phyloP scores from a whole-genome alignment of 2,797 vertebrate species.

The Dromococcyx pavoninus region DNA sequence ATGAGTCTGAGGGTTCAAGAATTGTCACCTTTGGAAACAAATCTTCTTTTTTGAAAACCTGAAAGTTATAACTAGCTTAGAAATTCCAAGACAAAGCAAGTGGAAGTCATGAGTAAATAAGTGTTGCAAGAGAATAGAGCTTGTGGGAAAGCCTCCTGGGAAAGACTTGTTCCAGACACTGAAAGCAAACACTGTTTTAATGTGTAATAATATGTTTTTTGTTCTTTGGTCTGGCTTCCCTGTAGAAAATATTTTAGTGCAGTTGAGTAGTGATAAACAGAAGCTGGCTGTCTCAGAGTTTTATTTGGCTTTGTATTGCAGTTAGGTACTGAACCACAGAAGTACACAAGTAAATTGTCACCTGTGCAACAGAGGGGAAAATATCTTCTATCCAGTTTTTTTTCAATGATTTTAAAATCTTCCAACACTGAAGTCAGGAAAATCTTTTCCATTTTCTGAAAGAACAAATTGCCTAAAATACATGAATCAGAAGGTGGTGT shows the following conservation, averaged over 20 bases:
- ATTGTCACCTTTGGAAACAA: neutral
- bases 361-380: neutral
- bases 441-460: neutral
- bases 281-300: neutral
- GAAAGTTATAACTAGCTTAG: neutral
- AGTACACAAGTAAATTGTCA: neutral
- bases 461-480: neutral
- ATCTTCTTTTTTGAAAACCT: neutral
- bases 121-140: neutral
- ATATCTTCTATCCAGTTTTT: neutral
- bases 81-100: constrained; percentile 6
- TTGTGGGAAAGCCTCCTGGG: constrained; percentile 16
- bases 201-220: neutral
- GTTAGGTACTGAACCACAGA: neutral
- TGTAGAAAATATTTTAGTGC: neutral
- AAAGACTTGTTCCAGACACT: neutral
- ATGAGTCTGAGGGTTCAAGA: neutral
- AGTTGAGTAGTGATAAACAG: neutral
- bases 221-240: constrained; percentile 3
- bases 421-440: neutral
- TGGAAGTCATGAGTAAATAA: neutral
- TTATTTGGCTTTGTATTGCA: neutral
- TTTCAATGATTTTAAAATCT: neutral
- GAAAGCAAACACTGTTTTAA: constrained; percentile 24
- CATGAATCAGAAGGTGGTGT: neutral